Base-by-base conservation (phyloP, 2,113 vertebrate species). In the Halichoerus grypus region DNA sequence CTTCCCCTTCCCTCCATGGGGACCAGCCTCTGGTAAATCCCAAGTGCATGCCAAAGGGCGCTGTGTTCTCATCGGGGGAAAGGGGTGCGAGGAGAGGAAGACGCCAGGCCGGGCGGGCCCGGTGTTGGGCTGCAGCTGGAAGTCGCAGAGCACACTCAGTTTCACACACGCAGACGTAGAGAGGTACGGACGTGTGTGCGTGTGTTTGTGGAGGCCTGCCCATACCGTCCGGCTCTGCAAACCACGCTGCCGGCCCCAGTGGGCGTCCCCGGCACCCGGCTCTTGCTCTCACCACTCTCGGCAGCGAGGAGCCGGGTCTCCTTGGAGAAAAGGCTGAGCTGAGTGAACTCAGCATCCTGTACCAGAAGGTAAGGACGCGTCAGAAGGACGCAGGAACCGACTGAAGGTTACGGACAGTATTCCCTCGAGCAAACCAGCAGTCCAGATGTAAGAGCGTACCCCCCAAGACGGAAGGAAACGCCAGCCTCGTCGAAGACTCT, bases 241-340 rank as follows among this genome's bases (percentile, higher is more conserved):
- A 31, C 31, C 14, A 21, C 5, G 46, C 49, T 0, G 0, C 49
- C 4, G 2, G 76, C 7, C 31, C 49, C 28, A 2, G 21, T 1
- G 3, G 18, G 33, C 33, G 2, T 8, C 28, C 46, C 16, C 4
- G 28, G 42, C 46, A 42, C 74, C 76, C 13, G 3, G 9, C 31
- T 26, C 36, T 42, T 28, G 39, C 24, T 7, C 39, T 26, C 72
- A 42, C 72, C 3, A 5, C 39, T 28, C 42, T 26, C 24, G 5
- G 42, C 15, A 6, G 69, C 11, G 26, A 59, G 80, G n/a, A 16
- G 55, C 53, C 28, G 18, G 83, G 36, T 14, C 42, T 22, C 59
- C 61, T 9, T 14, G 18, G 39, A 51, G 61, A 22, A 33, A 67
- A 51, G 83, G 18, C 31, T 15, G 28, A 28, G 31, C 33, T 7